phyloP scores from a whole-genome alignment of 37 sponge, comb jelly and placozoan genomes.

The Theonella swinhoei region DNA sequence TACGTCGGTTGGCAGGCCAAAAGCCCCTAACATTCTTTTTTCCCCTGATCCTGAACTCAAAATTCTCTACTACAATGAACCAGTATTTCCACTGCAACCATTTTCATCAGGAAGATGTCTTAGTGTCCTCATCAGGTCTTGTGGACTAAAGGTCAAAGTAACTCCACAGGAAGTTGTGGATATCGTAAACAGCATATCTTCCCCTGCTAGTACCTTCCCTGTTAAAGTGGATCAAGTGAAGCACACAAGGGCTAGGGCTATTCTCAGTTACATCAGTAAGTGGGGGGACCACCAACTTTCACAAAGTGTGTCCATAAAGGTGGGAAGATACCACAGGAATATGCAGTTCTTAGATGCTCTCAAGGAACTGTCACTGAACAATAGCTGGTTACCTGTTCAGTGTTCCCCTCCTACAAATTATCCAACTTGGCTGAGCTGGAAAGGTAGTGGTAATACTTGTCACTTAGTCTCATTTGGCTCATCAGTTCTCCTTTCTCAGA shows the following conservation, averaged over 20 bases:
- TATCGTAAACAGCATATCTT: conserved; percentile 27
- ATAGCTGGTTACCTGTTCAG: conserved; percentile 51
- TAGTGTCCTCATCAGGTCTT: not conserved
- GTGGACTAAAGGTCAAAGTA: conserved; percentile 27
- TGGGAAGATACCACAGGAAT: not conserved
- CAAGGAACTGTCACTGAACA: not conserved
- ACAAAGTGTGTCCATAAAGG: not conserved
- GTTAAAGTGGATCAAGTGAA: not conserved
- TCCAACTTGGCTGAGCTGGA: conserved; percentile 41
- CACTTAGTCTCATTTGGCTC: conserved; percentile 21
- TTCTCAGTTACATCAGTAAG: conserved; percentile 19
- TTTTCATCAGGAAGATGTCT: conserved; percentile 3
- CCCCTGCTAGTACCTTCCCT: not conserved
- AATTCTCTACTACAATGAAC: conserved; percentile 35
- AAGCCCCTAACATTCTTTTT: not conserved
- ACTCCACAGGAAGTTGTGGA: conserved; percentile 35
- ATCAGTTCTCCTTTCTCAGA: not conserved
- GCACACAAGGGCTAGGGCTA: conserved; percentile 35
- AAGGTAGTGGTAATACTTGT: conserved; percentile 20
- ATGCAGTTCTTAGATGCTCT: conserved; percentile 8
- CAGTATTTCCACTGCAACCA: conserved; percentile 50
- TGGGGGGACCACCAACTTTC: not conserved
- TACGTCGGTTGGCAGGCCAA: not conserved
- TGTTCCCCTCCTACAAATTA: conserved; percentile 21
- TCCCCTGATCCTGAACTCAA: conserved; percentile 17